Percentiles rank a stretch among this genome's conserved stretches.
These are phyloP conservation scores for Xerus inauris DNA, from an alignment of 2,113 vertebrate species.

Conservation along the genomic window DNA sequence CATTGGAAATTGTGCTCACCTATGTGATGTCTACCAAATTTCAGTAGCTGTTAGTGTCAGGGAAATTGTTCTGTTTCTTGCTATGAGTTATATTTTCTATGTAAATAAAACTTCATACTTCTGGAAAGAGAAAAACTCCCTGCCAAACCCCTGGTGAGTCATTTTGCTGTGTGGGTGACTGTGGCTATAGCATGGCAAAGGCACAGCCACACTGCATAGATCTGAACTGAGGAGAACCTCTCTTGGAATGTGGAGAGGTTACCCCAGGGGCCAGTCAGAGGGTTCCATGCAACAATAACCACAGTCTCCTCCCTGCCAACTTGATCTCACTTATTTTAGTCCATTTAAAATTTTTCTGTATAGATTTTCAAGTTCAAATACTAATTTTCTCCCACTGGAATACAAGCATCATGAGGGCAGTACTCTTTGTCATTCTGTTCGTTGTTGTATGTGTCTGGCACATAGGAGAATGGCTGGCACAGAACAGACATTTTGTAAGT, in stretches of 20 bases:
- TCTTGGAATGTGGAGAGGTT: background rate
- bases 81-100: background rate
- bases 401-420: background rate
- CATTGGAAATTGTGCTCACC: background rate
- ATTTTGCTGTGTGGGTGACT: background rate
- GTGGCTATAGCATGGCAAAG: fast-evolving
- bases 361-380: background rate
- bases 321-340: background rate
- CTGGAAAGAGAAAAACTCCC: background rate
- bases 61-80: background rate
- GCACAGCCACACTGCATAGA: fast-evolving
- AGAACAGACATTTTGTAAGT: too few relatives aligned
- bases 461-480: background rate
- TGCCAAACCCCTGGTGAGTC: background rate
- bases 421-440: background rate
- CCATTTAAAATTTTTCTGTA: background rate
- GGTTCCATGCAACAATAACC: background rate
- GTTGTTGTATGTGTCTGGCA: background rate
- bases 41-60: background rate
- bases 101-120: background rate
- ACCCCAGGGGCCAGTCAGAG: background rate
- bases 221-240: background rate
- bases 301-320: background rate
- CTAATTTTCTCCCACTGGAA: background rate
- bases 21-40: background rate